Percentiles rank a stretch among this genome's conserved stretches.
phyloP scores from a whole-genome alignment of 2,888 invertebrate species.

The Limnephilus rhombicus region DNA sequence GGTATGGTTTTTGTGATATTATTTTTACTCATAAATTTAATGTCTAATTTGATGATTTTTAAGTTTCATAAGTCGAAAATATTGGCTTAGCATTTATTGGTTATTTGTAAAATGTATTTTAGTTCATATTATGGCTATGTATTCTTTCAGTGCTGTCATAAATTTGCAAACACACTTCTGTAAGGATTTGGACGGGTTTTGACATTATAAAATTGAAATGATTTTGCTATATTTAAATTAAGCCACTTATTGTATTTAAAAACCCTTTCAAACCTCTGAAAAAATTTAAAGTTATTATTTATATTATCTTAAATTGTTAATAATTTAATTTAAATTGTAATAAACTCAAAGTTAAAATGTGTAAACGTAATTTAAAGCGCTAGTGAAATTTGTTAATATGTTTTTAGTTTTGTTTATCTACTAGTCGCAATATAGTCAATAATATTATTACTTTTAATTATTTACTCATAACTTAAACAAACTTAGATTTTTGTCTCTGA shows the following conservation, averaged over 20 bases:
- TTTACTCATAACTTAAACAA: conserved; percentile 27
- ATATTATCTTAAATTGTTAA: conserved; percentile 20
- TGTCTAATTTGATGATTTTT: background rate
- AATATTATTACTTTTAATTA: background rate
- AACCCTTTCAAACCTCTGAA: background rate
- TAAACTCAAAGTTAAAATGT: background rate
- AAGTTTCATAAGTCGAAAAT: background rate
- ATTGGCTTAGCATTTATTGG: conserved; percentile 1
- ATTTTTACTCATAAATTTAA: background rate
- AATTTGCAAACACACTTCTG: background rate
- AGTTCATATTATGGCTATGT: background rate
- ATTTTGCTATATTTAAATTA: background rate
- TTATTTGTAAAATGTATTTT: background rate
- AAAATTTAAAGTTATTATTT: background rate
- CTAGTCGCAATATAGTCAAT: conserved; percentile 43
- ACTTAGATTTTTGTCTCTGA: conserved; percentile 13
- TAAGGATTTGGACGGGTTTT: background rate
- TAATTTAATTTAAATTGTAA: background rate
- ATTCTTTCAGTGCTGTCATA: background rate
- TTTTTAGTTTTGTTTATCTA: conserved; percentile 33
- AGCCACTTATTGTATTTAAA: conserved; percentile 16
- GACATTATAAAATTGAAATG: background rate
- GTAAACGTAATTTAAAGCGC: conserved; percentile 19
- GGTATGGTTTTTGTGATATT: too few relatives aligned
- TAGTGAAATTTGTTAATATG: conserved; percentile 35